Base-by-base conservation (phyloP, 2,113 vertebrate genomes). In the Hyla sarda region DNA sequence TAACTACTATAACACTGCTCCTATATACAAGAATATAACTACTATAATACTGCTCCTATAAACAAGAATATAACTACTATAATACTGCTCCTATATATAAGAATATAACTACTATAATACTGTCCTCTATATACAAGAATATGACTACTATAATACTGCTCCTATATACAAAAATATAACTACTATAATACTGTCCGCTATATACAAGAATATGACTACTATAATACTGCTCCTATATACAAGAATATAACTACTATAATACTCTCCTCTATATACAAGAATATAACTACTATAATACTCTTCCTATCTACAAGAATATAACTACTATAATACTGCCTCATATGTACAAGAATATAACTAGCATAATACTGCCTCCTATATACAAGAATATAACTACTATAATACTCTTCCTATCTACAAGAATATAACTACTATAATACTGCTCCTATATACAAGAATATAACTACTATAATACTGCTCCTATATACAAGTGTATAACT, bases 11-110 rank as follows among this genome's bases (percentile, higher is more conserved):
- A 58, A 58, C n/a, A 58, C 56, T 58, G 56, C 56, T 23, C 56
- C 56, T 58, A 58, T 58, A 10, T 58, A 58, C 56, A 58, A n/a
- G 56, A 58, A n/a, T 58, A 58, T 58, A n/a, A 58, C 56, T 58
- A 58, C 56, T 58, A 58, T 41, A 58, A 58, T 58, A 58, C 23
- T 58, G 56, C 56, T 41, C 9, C 23, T 10, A 48, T 48, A 48
- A 30, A 65, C 62, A 65, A 65, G 62, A 62, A 62, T 62, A 62
- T 62, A 62, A 62, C 58, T 62, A 62, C 58, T 62, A 62, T 41
- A 41, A 41, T 41, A 41, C 41, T 41, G 41, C 41, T 41, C 41
- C 58, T 28, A 28, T 62, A 9, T 62, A 28, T 11, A 62, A 62
- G 58, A 62, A 13, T 62, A 62, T 62, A 28, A 25, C 58, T 62